These are phyloP conservation scores for Acanthurus tractus DNA, from an alignment of 2,797 vertebrate species.

Conservation along the genomic window DNA sequence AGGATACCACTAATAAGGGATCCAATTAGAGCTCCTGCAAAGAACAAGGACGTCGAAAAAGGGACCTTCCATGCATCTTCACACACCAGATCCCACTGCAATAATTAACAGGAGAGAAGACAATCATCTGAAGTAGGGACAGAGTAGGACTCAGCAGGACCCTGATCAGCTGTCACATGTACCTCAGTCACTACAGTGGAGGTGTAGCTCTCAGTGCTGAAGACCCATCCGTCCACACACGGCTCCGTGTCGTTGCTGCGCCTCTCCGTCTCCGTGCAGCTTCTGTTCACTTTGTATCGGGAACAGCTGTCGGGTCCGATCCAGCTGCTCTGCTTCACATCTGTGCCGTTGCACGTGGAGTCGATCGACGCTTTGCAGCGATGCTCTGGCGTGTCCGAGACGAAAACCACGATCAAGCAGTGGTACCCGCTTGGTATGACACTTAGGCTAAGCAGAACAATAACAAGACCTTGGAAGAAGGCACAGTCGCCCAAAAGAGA, in stretches of 20 bases:
- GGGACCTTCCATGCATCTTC: constrained; percentile 66
- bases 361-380: constrained; percentile 41
- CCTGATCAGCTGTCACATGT: not conserved
- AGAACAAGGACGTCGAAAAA: constrained; percentile 88
- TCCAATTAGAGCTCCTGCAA: constrained; percentile 85
- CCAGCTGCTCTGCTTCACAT: constrained; percentile 22
- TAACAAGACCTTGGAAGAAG: constrained; percentile 41
- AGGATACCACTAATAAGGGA: constrained; percentile 87
- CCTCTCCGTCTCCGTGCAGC: constrained; percentile 2
- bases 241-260: constrained; percentile 47
- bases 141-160: not conserved
- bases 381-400: constrained; percentile 64
- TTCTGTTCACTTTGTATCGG: constrained; percentile 29
- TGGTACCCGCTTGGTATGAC: constrained; percentile 42
- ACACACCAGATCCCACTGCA: constrained; percentile 70
- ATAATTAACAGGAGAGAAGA: not conserved
- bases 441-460: constrained; percentile 48
- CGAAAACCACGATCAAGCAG: constrained; percentile 50
- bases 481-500: constrained; percentile 65
- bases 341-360: not conserved
- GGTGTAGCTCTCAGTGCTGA: constrained; percentile 54
- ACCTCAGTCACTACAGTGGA: constrained; percentile 68
- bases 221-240: constrained; percentile 65
- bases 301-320: constrained; percentile 47
- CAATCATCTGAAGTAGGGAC: not conserved